These are phyloP conservation scores for Germaria angustata DNA, from an alignment of 2,888 invertebrate genomes.

Conservation along the genomic window DNA sequence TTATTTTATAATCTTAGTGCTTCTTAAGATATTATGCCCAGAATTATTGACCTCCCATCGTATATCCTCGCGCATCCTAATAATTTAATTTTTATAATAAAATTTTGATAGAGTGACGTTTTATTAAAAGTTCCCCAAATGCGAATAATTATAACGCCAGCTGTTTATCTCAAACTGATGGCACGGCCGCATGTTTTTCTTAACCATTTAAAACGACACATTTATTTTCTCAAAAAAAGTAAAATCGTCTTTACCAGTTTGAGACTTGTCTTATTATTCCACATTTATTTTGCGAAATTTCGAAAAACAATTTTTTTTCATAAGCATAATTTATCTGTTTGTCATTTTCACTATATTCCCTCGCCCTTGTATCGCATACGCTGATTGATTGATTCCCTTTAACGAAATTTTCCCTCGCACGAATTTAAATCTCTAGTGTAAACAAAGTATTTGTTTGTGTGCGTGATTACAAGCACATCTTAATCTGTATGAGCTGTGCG, in stretches of 20 bases:
- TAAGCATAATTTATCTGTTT: conserved; percentile 1
- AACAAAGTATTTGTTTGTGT: neutral
- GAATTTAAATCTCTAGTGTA: conserved; percentile 31
- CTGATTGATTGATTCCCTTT: conserved; percentile 26
- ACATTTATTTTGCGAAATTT: neutral
- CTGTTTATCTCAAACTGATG: no score
- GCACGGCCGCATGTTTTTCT: no score
- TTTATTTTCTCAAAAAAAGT: no score
- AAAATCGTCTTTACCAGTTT: neutral
- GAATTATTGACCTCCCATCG: neutral
- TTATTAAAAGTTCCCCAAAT: no score
- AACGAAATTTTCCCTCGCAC: conserved; percentile 9
- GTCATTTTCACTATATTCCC: neutral
- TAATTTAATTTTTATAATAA: no score
- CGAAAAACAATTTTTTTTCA: neutral
- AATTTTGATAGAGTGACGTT: no score
- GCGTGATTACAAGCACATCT: neutral
- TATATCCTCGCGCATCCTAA: no score
- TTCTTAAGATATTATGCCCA: no score
- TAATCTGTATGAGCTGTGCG: neutral
- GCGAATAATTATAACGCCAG: no score
- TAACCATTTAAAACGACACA: no score
- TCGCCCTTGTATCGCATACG: neutral
- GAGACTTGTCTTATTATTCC: neutral
- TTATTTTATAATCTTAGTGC: no score